These are phyloP conservation scores for Siniperca chuatsi DNA, from an alignment of 2,113 vertebrate species.

Conservation along the genomic window DNA sequence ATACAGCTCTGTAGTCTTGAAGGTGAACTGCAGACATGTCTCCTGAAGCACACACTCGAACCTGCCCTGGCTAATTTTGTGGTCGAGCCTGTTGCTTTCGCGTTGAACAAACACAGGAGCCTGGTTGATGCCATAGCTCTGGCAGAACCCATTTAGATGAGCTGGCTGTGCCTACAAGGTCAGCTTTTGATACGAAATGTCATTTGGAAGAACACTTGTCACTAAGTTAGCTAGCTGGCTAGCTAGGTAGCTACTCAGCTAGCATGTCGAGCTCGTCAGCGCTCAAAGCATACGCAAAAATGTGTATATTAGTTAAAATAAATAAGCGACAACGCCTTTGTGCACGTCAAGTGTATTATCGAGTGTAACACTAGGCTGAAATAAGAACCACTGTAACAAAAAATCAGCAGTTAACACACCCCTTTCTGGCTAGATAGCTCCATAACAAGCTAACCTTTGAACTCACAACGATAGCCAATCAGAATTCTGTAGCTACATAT, in stretches of 20 bases:
- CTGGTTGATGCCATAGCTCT: slow-evolving; percentile 52
- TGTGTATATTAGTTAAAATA: not conserved
- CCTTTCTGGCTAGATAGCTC: not conserved
- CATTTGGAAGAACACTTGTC: slow-evolving; percentile 1
- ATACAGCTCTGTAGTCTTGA: slow-evolving; percentile 78
- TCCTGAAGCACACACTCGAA: slow-evolving; percentile 35
- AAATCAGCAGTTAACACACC: not conserved
- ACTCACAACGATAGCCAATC: slow-evolving; percentile 58
- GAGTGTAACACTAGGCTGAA: not conserved
- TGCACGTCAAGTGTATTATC: not conserved
- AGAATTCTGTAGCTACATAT: not conserved
- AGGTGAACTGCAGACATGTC: slow-evolving; percentile 64
- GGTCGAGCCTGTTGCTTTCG: slow-evolving; percentile 28
- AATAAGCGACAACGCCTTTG: not conserved
- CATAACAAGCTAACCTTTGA: slow-evolving; percentile 56
- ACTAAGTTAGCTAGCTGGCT: not conserved
- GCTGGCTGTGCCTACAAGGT: slow-evolving; percentile 25
- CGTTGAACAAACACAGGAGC: slow-evolving; percentile 39
- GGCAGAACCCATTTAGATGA: slow-evolving; percentile 2
- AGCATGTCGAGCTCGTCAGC: slow-evolving; percentile 21
- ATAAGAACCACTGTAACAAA: not conserved
- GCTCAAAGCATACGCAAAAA: not conserved
- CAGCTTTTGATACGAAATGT: slow-evolving; percentile 12
- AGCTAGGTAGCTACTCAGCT: slow-evolving; percentile 37
- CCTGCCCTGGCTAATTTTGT: slow-evolving; percentile 48